Evolutionary conservation across 2,888 invertebrate species (phyloP), one percentile per base, ranked within the genome.

Genomic region (Venustoraphidia nigricollis): DNA sequence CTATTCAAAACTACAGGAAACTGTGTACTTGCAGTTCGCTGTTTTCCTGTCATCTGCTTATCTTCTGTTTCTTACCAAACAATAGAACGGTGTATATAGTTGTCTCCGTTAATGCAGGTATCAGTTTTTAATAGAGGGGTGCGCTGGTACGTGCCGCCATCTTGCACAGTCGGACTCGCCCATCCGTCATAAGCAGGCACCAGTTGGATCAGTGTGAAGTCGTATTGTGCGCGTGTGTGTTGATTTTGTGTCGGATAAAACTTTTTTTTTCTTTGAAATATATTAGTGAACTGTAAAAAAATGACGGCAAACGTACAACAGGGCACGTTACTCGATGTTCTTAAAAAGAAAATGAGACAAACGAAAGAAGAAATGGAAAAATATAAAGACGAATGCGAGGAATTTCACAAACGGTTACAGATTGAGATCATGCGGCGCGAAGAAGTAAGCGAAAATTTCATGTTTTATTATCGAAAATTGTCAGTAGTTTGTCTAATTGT

Each of bases 301-400:
- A 90, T 88, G 88, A 84, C 88, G 76, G 80, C 87, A 68, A 87
- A 83, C 71, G 82, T 88, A 75, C 84, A 85, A 70, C 91, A 92
- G 76, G 91, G 91, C 66, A 86, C 89, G 64, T 83, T 96, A 62
- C 76, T 97, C 70, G 94, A 95, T 73, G 92, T 94, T 65, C 81
- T 97, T 65, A 97, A 97, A 81, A 94, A 95, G 81, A 98, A 97
- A 83, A 97, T 97, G 96, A 82, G 93, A 61, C 92, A 93, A 73
- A 91, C 95, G 62, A 94, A 95, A 75, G 94, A 95, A 71, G 97
- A 97, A 77, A 90, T 95, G 84, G 97, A 97, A 71, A 86, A 90
- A 72, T 92, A 91, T 75, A 94, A 91, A 76, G 96, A 97, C 72
- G 92, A 93, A 70, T 90, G 91, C 70, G 95, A 95, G 71, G 92